These are phyloP conservation scores for Colius striatus DNA, from an alignment of 2,113 vertebrate species.

Conservation along the genomic window DNA sequence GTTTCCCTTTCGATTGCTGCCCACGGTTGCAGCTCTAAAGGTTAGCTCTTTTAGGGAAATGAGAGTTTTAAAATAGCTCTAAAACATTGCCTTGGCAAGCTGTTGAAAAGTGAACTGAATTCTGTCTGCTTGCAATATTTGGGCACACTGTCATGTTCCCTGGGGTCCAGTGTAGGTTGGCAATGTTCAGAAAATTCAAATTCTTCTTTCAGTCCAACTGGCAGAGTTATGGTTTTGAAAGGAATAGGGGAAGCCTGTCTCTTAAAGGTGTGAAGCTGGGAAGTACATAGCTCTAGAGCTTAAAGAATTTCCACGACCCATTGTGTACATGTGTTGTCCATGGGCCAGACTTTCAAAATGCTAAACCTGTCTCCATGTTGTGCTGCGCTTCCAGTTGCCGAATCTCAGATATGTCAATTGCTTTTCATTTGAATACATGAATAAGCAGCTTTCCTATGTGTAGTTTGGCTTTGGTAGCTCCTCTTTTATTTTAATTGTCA, in stretches of 20 bases:
- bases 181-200: fast-evolving
- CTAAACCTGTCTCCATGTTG: background rate
- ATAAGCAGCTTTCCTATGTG: background rate
- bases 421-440: fast-evolving
- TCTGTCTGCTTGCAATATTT: background rate
- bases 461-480: background rate
- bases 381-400: background rate
- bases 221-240: background rate
- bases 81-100: background rate
- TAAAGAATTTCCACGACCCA: background rate
- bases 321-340: background rate
- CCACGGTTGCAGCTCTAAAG: background rate
- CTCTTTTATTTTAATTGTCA: no score
- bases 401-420: background rate
- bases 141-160: background rate
- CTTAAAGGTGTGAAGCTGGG: background rate
- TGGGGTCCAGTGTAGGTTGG: background rate
- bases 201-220: background rate
- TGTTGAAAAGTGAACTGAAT: background rate
- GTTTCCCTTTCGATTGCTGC: background rate
- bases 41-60: background rate
- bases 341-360: background rate
- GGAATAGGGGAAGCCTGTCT: background rate
- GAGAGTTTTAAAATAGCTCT: background rate
- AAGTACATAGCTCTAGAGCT: background rate